phyloP scores from a whole-genome alignment of 2,888 invertebrate genomes.

The Tetramorium bicarinatum region DNA sequence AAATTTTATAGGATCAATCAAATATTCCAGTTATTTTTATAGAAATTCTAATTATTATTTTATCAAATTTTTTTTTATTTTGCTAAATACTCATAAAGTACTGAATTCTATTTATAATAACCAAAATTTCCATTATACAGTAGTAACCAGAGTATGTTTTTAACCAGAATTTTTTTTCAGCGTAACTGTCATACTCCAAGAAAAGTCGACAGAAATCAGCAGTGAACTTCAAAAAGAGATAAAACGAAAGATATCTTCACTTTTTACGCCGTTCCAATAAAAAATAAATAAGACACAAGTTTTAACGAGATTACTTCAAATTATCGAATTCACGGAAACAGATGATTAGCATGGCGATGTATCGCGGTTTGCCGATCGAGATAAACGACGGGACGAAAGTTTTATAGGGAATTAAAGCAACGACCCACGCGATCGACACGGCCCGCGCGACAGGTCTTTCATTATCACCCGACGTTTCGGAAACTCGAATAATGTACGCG shows the following conservation, averaged over 20 bases:
- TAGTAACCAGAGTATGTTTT: no score
- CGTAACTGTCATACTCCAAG: not conserved
- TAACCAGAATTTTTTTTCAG: no score
- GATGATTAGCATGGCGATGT: not conserved
- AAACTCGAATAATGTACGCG: constrained; percentile 22
- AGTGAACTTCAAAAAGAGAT: not conserved
- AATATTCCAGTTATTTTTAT: no score
- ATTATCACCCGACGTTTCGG: not conserved
- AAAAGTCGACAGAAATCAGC: not conserved
- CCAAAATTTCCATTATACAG: no score
- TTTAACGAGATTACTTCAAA: not conserved
- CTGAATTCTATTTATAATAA: no score
- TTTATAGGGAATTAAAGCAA: constrained; percentile 21
- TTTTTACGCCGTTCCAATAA: not conserved
- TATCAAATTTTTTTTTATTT: no score
- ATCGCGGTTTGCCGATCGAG: not conserved
- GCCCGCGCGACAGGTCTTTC: not conserved
- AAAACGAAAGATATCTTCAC: no score
- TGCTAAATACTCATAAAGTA: no score
- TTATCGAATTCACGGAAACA: not conserved
- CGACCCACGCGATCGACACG: not conserved
- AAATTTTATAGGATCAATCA: no score
- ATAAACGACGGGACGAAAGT: not conserved
- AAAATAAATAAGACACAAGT: not conserved
- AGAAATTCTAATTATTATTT: no score